A percentile compares a stretch with the other conserved stretches of the same genome.
Evolutionary conservation across 2,888 invertebrate species (phyloP).

Genomic region (Melieria omissa): DNA sequence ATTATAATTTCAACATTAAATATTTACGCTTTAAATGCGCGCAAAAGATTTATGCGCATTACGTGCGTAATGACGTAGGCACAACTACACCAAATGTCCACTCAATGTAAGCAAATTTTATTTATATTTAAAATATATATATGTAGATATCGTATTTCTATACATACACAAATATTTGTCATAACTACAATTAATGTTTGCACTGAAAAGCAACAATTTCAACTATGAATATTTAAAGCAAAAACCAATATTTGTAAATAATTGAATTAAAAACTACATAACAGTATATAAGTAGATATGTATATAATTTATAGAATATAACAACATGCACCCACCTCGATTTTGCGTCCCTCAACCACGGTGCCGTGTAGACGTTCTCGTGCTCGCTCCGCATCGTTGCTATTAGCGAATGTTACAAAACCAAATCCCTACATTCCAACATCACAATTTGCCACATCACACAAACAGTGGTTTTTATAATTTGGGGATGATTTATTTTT

Average conservation of each 20-base stretch:
- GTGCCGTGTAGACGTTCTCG: constrained; percentile 99
- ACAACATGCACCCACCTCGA: constrained; percentile 98
- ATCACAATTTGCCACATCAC: constrained; percentile 20
- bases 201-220: constrained; percentile 9
- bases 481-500: constrained; percentile 8
- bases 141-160: constrained; percentile 1
- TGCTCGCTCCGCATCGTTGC: constrained; percentile 99
- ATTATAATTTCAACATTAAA: neutral
- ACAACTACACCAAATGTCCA: constrained; percentile 6
- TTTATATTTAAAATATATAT: neutral
- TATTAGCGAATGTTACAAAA: constrained; percentile 99
- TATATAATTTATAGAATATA: constrained; percentile 62
- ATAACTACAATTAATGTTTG: neutral
- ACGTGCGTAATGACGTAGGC: neutral
- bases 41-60: neutral
- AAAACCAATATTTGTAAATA: neutral
- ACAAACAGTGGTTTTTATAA: constrained; percentile 6
- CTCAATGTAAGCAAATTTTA: constrained; percentile 33
- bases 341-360: constrained; percentile 99
- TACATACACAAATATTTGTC: constrained; percentile 1
- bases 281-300: constrained; percentile 16
- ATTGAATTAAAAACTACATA: neutral
- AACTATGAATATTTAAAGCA: constrained; percentile 35
- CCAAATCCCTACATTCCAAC: constrained; percentile 92
- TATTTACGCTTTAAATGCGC: neutral